These are phyloP conservation scores for Mantis religiosa DNA, from an alignment of 2,888 invertebrate species.

Conservation along the genomic window DNA sequence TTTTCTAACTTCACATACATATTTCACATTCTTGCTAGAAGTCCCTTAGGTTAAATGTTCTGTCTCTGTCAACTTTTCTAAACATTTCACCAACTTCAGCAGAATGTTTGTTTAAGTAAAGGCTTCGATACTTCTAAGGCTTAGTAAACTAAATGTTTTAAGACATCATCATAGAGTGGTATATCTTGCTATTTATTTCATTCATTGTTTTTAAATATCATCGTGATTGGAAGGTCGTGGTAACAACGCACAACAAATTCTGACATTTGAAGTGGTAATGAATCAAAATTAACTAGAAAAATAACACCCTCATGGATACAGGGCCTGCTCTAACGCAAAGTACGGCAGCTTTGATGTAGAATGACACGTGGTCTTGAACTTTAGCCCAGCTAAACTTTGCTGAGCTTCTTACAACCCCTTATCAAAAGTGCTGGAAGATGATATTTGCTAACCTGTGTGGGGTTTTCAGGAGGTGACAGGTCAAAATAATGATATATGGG, in stretches of 20 bases:
- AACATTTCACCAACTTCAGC: too few species aligned
- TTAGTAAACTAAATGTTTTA: too few species aligned
- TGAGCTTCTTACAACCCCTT: neutral
- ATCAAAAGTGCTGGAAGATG: neutral
- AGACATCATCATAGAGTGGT: too few species aligned
- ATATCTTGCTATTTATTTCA: neutral
- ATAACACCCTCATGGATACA: neutral
- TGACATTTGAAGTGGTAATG: neutral
- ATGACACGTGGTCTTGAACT: neutral
- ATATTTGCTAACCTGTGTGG: neutral
- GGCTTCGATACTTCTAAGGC: too few species aligned
- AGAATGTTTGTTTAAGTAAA: too few species aligned
- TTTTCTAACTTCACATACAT: too few species aligned
- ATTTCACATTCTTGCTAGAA: too few species aligned
- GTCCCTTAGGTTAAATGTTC: too few species aligned
- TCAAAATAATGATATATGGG: too few species aligned
- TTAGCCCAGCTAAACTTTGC: neutral
- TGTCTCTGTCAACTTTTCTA: too few species aligned
- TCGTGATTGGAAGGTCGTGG: neutral
- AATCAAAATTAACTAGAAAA: neutral
- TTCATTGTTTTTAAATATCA: neutral
- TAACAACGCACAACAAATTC: neutral
- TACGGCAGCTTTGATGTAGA: too few species aligned
- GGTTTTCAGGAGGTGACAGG: too few species aligned
- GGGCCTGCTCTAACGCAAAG: neutral